Percentiles rank a stretch among this genome's conserved stretches.
These are phyloP conservation scores for Tridacna crocea DNA, from an alignment of 2,888 invertebrate genomes.

Conservation along the genomic window DNA sequence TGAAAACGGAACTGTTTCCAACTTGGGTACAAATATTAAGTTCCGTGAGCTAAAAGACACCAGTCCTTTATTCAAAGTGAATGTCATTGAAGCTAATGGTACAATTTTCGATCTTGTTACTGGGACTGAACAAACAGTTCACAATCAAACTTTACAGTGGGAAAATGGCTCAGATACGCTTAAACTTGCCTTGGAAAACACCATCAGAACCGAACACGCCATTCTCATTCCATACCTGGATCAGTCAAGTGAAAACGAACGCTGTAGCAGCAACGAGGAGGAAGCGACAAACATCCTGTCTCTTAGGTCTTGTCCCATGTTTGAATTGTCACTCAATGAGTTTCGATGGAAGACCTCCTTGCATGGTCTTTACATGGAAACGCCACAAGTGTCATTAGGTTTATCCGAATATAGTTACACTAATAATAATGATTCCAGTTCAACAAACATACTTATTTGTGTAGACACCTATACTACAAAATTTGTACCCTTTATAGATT, in stretches of 20 bases:
- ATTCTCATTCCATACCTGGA: background rate
- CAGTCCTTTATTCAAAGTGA: background rate
- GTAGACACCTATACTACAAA: background rate
- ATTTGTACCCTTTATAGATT: background rate
- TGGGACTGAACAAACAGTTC: background rate
- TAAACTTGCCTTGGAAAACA: background rate
- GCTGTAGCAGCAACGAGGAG: background rate
- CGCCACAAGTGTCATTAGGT: background rate
- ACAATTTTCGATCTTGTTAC: background rate
- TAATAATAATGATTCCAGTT: background rate
- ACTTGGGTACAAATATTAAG: background rate
- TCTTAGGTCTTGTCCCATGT: constrained; percentile 1
- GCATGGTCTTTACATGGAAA: background rate
- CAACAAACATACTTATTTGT: background rate
- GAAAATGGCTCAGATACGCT: background rate
- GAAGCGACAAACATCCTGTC: no score
- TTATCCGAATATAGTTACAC: background rate
- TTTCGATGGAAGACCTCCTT: background rate
- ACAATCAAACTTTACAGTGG: background rate
- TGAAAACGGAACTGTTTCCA: background rate
- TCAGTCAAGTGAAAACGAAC: background rate
- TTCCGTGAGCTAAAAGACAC: background rate
- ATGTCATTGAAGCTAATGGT: background rate
- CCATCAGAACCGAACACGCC: background rate
- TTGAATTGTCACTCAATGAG: background rate